Base-by-base conservation (phyloP, 2,113 vertebrate species). In the Lagopus leucura region DNA sequence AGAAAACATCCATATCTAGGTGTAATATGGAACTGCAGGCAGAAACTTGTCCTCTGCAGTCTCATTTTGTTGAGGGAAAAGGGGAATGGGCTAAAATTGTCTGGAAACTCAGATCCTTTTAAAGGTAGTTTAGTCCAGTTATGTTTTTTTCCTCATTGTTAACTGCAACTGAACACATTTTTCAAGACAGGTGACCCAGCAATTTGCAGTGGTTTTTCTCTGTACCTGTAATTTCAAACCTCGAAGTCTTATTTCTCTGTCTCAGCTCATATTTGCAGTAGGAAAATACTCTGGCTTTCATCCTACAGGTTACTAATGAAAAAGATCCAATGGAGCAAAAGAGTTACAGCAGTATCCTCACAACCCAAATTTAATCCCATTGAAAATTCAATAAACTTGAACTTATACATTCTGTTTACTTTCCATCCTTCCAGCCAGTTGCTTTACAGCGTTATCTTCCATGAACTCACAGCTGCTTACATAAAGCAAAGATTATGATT, bases 311-410 rank as follows among this genome's bases (percentile, higher is more conserved):
- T 64, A 86, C 55, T 93, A 82, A 94, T 80, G 13, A 79, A 77
- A 87, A 63, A 63, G 36, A 88, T 34, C 11, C 47, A 88, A 4
- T 24, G 36, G 38, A 40, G 27, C 40, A 89, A 40, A 86, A 90
- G 34, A 28, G 61, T 25, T 66, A 14, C 4, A 27, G 50, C 25
- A 71, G 38, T 40, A 8, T 71, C 65, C 20, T 74, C 47, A 55
- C 38, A 47, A 80, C 6, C 11, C 28, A 70, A 52, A 82, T 74
- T 67, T 77, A 91, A 91, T 74, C 38, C 69, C 66, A 17, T 40
- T 82, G 50, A 83, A 93, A 93, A 91, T 66, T 85, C 45, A 85
- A 67, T 91, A 63, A 75, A 85, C 24, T 73, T 75, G 78, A 73
- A 82, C 81, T 76, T 70, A 67, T 74, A 22, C 47, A 81, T 92